Conservation (phyloP, 2,888 invertebrate genomes). For the Dysmachus trigonus region DNA sequence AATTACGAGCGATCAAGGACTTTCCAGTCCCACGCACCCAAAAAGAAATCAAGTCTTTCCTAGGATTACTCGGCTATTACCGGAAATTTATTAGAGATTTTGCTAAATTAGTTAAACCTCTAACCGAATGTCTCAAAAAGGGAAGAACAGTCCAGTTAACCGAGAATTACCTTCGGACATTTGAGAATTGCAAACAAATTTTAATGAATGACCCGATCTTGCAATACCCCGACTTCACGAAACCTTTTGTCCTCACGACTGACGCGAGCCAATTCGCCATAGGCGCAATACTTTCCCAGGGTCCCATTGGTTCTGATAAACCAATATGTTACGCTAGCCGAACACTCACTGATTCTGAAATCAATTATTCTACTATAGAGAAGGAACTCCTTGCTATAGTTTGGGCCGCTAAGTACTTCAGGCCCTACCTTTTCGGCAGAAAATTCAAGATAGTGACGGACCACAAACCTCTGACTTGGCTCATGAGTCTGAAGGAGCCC, state of each 20-base stretch:
- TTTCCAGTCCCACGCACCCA: constrained; percentile 43
- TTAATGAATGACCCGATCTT: constrained; percentile 49
- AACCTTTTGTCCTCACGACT: no score
- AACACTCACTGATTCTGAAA: constrained; percentile 52
- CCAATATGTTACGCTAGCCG: constrained; percentile 54
- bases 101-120: constrained; percentile 47
- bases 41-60: constrained; percentile 49
- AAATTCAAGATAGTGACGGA: constrained; percentile 54
- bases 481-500: neutral
- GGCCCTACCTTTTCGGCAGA: constrained; percentile 54
- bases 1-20: neutral
- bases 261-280: constrained; percentile 51
- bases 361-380: constrained; percentile 52
- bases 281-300: constrained; percentile 53
- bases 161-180: constrained; percentile 19
- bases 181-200: constrained; percentile 36
- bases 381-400: constrained; percentile 53
- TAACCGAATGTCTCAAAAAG: constrained; percentile 41
- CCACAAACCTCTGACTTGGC: constrained; percentile 53
- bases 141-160: neutral
- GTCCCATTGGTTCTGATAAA: constrained; percentile 41
- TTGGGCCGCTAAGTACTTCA: constrained; percentile 52
- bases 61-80: no score
- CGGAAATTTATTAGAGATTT: constrained; percentile 49
- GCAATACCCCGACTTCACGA: neutral